These are phyloP conservation scores for Himalopsyche phryganea DNA, from an alignment of 1,140 invertebrate species.

Conservation along the genomic window DNA sequence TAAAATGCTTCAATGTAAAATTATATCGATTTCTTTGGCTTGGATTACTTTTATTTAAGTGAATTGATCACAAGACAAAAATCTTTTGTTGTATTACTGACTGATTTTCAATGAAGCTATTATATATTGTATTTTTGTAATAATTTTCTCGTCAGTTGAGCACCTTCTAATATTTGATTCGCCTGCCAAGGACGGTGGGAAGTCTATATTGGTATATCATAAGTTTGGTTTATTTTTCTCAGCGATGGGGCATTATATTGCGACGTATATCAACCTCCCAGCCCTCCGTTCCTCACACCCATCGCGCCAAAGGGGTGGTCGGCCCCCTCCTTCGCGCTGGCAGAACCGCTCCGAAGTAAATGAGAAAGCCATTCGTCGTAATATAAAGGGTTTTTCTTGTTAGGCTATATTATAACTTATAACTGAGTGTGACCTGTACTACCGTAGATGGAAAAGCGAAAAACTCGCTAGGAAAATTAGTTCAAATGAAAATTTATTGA, in stretches of 20 bases:
- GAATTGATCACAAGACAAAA: no score
- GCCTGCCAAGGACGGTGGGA: conserved; percentile 2
- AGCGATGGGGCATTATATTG: conserved; percentile 34
- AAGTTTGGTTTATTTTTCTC: conserved; percentile 35
- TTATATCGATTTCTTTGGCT: no score
- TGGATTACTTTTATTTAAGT: no score
- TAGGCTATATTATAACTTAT: conserved; percentile 33
- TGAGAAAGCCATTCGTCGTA: conserved; percentile 35
- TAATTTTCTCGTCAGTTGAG: no score
- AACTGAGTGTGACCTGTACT: conserved; percentile 27
- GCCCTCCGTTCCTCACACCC: not conserved
- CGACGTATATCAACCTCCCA: conserved; percentile 31
- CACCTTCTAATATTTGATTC: no score
- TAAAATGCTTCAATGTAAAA: no score
- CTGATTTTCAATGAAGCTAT: no score
- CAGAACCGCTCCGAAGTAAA: conserved; percentile 28
- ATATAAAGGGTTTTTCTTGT: conserved; percentile 36
- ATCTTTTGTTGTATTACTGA: no score
- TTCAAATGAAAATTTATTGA: not conserved
- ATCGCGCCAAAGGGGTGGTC: not conserved
- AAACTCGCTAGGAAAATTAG: conserved; percentile 3
- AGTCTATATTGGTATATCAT: conserved; percentile 35
- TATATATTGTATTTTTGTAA: no score
- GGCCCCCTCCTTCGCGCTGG: conserved; percentile 5
- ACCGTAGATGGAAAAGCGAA: conserved; percentile 10